Conservation (phyloP, 2,888 invertebrate genomes). For the Prosapia bicincta region DNA sequence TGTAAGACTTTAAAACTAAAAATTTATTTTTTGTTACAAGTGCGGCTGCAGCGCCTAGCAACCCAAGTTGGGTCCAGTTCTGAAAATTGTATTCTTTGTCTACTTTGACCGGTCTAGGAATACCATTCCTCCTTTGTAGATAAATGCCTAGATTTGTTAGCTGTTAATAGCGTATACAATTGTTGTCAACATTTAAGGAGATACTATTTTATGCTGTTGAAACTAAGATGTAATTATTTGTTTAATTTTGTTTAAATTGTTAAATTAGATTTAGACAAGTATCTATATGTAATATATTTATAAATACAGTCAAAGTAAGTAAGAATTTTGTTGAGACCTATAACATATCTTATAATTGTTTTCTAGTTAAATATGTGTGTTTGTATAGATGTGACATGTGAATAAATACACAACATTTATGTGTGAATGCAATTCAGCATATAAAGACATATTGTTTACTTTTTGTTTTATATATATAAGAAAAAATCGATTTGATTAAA, state of each 20-base stretch:
- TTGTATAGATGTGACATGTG: no score
- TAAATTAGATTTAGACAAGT: background rate
- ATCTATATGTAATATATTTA: background rate
- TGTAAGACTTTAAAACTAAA: no score
- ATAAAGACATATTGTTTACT: no score
- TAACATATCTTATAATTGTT: background rate
- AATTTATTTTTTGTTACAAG: no score
- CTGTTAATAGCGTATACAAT: conserved; percentile 2
- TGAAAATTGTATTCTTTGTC: conserved; percentile 25
- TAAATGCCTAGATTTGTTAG: conserved; percentile 12
- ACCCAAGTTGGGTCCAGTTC: conserved; percentile 43
- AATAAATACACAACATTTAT: no score
- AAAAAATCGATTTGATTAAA: no score
- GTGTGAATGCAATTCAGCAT: no score
- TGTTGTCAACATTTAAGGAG: background rate
- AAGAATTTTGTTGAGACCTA: background rate
- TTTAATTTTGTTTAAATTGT: background rate
- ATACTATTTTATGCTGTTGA: background rate
- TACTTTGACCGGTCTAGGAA: background rate
- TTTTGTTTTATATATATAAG: no score
- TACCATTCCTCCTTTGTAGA: background rate
- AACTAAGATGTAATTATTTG: background rate
- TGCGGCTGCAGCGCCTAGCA: conserved; percentile 36
- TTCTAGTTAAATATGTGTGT: background rate
- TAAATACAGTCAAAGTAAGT: background rate